These are phyloP conservation scores for Leucoraja erinaceus DNA, from an alignment of 2,113 vertebrate genomes.

Conservation along the genomic window DNA sequence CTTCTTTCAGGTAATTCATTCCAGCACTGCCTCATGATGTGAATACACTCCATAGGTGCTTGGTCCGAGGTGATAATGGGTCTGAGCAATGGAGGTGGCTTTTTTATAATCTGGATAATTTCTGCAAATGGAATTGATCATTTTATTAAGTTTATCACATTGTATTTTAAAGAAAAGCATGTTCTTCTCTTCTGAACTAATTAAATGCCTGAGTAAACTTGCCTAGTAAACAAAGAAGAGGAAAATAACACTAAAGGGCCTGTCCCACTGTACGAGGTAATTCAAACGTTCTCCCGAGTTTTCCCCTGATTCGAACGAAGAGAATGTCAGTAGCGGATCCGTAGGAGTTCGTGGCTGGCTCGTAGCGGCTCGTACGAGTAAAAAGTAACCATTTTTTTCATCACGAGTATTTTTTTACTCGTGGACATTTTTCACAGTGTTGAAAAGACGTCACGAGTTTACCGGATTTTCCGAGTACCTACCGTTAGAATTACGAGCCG, in stretches of 20 bases:
- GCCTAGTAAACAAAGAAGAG: background rate
- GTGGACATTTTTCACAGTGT: no score
- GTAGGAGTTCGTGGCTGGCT: no score
- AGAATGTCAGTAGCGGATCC: no score
- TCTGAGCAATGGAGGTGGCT: constrained; percentile 61
- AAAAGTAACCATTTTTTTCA: no score
- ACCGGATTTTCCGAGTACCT: no score
- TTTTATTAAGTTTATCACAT: background rate
- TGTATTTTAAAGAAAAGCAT: background rate
- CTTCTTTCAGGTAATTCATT: constrained; percentile 63
- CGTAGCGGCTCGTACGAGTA: no score
- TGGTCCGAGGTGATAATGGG: constrained; percentile 59
- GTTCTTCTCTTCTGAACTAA: background rate
- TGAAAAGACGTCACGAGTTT: no score
- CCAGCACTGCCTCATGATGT: constrained; percentile 70
- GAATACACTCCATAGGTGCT: constrained; percentile 64
- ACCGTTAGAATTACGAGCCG: no score
- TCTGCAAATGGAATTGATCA: constrained; percentile 47
- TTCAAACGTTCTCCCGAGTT: no score
- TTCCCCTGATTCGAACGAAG: no score
- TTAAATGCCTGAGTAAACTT: background rate
- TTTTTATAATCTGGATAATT: constrained; percentile 58
- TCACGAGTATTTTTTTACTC: no score
- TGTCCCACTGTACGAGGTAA: no score
- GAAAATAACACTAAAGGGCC: background rate